Percentiles rank a stretch among this genome's conserved stretches.
phyloP scores from a whole-genome alignment of 2,113 vertebrate genomes.

The Salvator merianae region DNA sequence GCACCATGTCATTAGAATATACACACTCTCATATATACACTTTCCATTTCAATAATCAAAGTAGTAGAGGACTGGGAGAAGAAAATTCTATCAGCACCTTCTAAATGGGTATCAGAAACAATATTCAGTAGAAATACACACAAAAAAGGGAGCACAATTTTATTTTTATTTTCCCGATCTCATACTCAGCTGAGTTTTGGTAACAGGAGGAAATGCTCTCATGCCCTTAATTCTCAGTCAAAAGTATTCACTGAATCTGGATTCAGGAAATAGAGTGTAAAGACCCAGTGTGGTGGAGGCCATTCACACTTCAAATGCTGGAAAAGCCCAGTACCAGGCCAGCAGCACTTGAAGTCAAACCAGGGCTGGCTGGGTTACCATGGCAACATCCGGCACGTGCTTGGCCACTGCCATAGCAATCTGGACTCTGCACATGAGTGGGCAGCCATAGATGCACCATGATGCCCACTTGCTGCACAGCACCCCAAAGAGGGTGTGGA shows the following conservation, averaged over 20 bases:
- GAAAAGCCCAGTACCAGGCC: too few relatives aligned
- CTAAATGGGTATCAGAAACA: neutral
- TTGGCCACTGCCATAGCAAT: too few relatives aligned
- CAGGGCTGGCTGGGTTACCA: too few relatives aligned
- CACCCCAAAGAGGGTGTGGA: too few relatives aligned
- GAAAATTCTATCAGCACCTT: neutral
- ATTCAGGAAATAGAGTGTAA: neutral
- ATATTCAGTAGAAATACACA: neutral
- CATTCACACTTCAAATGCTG: too few relatives aligned
- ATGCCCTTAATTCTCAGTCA: constrained; percentile 18
- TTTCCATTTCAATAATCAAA: neutral
- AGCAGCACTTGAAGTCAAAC: too few relatives aligned
- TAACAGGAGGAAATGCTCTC: neutral
- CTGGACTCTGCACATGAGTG: too few relatives aligned
- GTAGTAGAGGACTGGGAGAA: too few relatives aligned
- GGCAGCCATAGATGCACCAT: too few relatives aligned
- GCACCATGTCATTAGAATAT: neutral
- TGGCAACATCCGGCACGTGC: too few relatives aligned
- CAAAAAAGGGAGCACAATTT: neutral
- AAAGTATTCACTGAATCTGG: neutral
- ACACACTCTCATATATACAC: neutral
- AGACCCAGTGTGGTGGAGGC: too few relatives aligned
- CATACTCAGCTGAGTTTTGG: neutral
- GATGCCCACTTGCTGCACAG: too few relatives aligned
- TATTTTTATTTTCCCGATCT: neutral